These are phyloP conservation scores for Pogonus chalceus DNA, from an alignment of 1,140 invertebrate genomes.

Conservation along the genomic window DNA sequence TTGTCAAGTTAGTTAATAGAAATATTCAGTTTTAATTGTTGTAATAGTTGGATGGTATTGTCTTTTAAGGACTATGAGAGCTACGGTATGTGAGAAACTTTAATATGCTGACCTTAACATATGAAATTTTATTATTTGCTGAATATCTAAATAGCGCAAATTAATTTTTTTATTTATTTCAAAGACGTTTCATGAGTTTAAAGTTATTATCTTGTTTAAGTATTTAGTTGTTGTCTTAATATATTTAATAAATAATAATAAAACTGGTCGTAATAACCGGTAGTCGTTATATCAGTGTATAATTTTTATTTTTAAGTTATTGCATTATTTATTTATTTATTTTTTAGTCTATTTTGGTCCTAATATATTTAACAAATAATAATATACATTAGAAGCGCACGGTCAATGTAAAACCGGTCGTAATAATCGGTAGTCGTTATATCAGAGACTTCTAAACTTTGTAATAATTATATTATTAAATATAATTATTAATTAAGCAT, in stretches of 20 bases:
- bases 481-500: neutral
- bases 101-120: no score
- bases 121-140: no score
- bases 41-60: neutral
- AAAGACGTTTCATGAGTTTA: neutral
- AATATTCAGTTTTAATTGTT: neutral
- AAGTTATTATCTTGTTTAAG: neutral
- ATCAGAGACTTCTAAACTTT: neutral
- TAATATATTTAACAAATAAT: neutral
- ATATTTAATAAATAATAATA: neutral
- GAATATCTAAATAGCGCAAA: no score
- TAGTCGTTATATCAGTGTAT: neutral
- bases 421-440: neutral
- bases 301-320: neutral
- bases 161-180: neutral
- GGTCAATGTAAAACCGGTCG: neutral
- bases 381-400: neutral
- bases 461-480: neutral
- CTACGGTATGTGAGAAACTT: no score
- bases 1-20: neutral
- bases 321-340: neutral
- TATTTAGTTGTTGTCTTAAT: neutral
- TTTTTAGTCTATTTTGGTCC: neutral
- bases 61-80: neutral
- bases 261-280: neutral